Conservation (phyloP, 2,113 vertebrate genomes). For the Aepyceros melampus region DNA sequence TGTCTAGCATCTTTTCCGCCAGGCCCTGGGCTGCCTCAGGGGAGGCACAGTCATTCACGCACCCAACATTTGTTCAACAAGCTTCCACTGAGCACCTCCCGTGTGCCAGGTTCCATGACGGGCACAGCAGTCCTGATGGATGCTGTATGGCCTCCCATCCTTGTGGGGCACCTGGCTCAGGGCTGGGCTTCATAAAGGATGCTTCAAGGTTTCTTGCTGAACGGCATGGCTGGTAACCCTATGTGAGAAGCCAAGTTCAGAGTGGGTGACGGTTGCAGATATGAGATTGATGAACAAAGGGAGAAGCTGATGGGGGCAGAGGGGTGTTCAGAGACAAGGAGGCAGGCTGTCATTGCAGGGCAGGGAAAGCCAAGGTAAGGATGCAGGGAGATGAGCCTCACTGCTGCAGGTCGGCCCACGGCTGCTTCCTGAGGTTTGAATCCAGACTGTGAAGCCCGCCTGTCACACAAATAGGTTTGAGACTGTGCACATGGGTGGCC, state of each 20-base stretch:
- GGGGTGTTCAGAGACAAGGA: not conserved
- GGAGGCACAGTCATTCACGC: fast-evolving
- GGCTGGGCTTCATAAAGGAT: not conserved
- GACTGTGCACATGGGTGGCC: not conserved
- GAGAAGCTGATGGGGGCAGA: not conserved
- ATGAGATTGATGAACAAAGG: not conserved
- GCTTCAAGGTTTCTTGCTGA: not conserved
- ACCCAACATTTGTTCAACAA: not conserved
- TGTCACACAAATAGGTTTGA: not conserved
- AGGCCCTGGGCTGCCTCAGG: not conserved
- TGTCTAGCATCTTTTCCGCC: not conserved
- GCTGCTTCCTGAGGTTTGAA: not conserved
- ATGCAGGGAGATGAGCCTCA: not conserved
- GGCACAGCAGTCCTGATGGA: not conserved
- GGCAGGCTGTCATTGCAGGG: no score
- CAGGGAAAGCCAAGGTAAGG: not conserved
- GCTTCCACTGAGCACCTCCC: not conserved
- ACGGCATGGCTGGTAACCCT: fast-evolving
- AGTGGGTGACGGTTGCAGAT: not conserved
- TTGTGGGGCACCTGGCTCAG: not conserved
- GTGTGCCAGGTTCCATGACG: fast-evolving
- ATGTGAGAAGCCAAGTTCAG: not conserved
- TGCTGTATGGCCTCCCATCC: fast-evolving
- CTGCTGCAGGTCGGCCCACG: not conserved
- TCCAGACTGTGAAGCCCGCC: not conserved